A percentile compares a stretch with the other conserved stretches of the same genome.
Conservation (phyloP, 2,797 vertebrate species). For the Mionectes olivaceus region DNA sequence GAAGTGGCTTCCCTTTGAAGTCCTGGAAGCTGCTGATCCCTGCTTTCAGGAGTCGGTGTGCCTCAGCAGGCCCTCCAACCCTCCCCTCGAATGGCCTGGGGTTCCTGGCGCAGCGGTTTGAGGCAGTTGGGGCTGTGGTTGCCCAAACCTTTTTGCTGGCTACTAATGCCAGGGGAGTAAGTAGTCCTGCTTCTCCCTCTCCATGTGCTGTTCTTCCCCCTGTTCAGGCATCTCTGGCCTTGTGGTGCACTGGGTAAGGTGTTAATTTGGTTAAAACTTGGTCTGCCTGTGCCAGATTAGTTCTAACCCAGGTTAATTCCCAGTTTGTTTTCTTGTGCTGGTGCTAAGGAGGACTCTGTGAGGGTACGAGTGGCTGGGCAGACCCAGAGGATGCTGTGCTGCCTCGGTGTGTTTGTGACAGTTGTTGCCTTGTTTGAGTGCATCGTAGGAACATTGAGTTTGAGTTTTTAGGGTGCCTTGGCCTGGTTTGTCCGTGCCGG, state of each 20-base stretch:
- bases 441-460: rapidly evolving
- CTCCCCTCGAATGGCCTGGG: neutral
- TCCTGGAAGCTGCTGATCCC: conserved; percentile 48
- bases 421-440: rapidly evolving
- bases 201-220: neutral
- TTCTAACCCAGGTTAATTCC: neutral
- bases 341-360: neutral
- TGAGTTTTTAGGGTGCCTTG: neutral
- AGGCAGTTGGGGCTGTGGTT: neutral
- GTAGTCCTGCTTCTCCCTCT: neutral
- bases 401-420: rapidly evolving
- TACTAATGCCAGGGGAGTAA: rapidly evolving
- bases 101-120: neutral
- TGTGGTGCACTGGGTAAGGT: neutral
- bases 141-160: rapidly evolving
- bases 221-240: neutral
- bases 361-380: neutral
- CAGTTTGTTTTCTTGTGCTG: neutral
- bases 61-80: neutral
- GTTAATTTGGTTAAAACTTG: neutral
- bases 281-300: neutral
- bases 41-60: neutral
- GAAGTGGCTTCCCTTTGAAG: conserved; percentile 53
- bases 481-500: rapidly evolving
- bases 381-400: rapidly evolving